Evolutionary conservation across 1,140 invertebrate species (phyloP).

Genomic region (Drosophila murphyi): DNA sequence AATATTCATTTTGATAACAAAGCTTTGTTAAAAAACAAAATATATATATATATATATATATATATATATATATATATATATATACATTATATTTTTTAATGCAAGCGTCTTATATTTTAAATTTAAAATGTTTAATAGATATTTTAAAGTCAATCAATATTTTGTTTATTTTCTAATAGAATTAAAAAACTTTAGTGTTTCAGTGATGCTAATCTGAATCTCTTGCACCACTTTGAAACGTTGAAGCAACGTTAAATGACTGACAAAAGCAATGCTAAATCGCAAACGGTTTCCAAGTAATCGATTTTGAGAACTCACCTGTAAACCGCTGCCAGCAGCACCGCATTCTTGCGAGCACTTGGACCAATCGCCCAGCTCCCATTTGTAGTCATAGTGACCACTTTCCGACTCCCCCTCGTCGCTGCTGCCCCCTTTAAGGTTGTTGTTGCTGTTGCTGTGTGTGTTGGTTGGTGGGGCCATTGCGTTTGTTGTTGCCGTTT

Average conservation of each 20-base stretch:
- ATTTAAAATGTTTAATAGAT: no score
- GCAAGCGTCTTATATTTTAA: no score
- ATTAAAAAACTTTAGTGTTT: no score
- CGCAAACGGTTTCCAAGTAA: neutral
- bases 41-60: no score
- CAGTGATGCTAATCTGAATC: no score
- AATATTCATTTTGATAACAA: neutral
- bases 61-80: no score
- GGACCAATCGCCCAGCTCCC: slow-evolving; percentile 93
- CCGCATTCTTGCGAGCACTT: slow-evolving; percentile 94
- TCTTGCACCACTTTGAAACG: no score
- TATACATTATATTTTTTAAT: no score
- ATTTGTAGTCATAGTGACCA: slow-evolving; percentile 89
- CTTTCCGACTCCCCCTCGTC: neutral
- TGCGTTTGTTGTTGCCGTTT: slow-evolving; percentile 45
- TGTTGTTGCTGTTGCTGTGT: slow-evolving; percentile 30
- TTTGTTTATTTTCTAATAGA: no score
- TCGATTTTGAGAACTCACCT: slow-evolving; percentile 57
- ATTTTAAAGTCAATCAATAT: no score
- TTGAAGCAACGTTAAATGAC: no score
- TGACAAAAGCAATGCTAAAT: neutral
- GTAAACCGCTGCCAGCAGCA: slow-evolving; percentile 87
- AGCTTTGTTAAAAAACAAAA: neutral
- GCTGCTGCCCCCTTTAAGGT: neutral
- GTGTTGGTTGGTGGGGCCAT: slow-evolving; percentile 14